These are phyloP conservation scores for Ceryle rudis DNA, from an alignment of 2,797 vertebrate genomes.

Conservation along the genomic window DNA sequence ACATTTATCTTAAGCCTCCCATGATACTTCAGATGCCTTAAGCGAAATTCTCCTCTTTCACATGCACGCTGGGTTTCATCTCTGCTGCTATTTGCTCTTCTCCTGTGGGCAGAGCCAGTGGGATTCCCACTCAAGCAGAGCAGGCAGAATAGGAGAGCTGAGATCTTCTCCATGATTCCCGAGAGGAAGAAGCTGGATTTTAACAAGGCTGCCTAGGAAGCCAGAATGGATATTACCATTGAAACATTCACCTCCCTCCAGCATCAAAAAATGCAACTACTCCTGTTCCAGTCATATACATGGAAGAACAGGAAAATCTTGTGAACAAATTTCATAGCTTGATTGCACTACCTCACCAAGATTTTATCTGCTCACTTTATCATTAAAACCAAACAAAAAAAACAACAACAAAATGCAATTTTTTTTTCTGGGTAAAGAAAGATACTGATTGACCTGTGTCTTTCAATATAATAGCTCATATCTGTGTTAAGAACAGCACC, in stretches of 20 bases:
- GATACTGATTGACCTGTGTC: not conserved
- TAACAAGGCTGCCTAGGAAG: not conserved
- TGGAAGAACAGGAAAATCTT: not conserved
- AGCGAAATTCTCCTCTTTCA: slow-evolving; percentile 38
- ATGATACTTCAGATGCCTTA: slow-evolving; percentile 25
- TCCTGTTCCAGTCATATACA: not conserved
- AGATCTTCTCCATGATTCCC: not conserved
- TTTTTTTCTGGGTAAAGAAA: not conserved
- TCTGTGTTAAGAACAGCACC: not conserved
- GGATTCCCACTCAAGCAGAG: not conserved
- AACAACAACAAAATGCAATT: not conserved
- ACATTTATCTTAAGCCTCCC: slow-evolving; percentile 56
- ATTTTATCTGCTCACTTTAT: not conserved
- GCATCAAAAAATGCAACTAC: not conserved
- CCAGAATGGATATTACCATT: not conserved
- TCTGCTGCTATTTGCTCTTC: not conserved
- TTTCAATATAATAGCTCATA: not conserved
- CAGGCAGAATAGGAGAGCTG: not conserved
- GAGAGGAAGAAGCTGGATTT: not conserved
- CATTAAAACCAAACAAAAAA: not conserved
- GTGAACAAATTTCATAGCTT: not conserved
- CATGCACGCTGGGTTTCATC: not conserved
- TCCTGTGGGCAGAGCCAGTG: not conserved
- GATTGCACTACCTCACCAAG: not conserved
- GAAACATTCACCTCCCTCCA: not conserved